These are phyloP conservation scores for Dolichallabes microphthalmus DNA, from an alignment of 2,113 vertebrate species.

Conservation along the genomic window DNA sequence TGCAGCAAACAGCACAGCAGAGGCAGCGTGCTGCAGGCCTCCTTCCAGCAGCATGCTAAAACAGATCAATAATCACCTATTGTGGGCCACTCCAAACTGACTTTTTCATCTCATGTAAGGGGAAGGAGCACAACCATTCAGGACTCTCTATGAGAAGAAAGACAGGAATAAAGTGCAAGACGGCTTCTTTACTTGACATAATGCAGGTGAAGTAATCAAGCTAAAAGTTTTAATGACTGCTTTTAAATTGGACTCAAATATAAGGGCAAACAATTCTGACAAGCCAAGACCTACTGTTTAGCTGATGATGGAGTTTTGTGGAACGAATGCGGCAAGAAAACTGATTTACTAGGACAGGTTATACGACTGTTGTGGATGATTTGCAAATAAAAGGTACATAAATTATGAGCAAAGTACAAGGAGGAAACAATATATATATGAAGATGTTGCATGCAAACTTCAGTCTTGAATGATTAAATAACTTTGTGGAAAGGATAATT, in stretches of 20 bases:
- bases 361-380: not conserved
- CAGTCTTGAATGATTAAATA: not conserved
- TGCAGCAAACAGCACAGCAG: constrained; percentile 58
- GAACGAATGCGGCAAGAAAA: not conserved
- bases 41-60: constrained; percentile 65
- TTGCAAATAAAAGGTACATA: not conserved
- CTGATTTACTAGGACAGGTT: not conserved
- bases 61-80: constrained; percentile 70
- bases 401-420: not conserved
- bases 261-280: not conserved
- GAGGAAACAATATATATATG: not conserved
- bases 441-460: not conserved
- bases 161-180: not conserved
- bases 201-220: not conserved
- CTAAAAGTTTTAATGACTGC: constrained; percentile 13
- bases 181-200: not conserved
- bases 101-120: constrained; percentile 57
- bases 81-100: constrained; percentile 57
- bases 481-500: not conserved
- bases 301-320: not conserved
- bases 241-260: not conserved
- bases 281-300: not conserved
- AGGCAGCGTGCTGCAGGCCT: constrained; percentile 61
- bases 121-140: constrained; percentile 40
- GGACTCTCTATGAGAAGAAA: not conserved